A percentile compares a stretch with the other conserved stretches of the same genome.
Conservation (phyloP, 2,113 vertebrate species). For the Sturnus vulgaris region DNA sequence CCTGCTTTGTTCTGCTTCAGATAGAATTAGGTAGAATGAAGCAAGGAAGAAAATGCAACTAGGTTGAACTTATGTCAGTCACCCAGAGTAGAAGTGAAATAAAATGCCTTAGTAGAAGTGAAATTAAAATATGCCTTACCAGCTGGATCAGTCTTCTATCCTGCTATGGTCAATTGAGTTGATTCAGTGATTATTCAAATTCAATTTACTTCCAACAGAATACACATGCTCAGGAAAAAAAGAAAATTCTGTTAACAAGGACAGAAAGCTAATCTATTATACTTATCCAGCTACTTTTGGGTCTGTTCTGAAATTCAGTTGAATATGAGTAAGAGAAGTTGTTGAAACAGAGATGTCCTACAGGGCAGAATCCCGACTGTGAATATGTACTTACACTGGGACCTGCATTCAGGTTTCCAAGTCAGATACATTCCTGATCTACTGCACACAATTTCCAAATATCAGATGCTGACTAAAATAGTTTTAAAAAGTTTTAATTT, state of each 20-base stretch:
- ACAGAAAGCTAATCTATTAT: background rate
- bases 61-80: background rate
- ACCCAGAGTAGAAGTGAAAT: background rate
- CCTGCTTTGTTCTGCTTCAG: background rate
- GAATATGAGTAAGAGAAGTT: background rate
- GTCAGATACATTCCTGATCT: background rate
- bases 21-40: background rate
- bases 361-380: background rate
- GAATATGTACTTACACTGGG: background rate
- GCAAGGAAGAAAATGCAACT: background rate
- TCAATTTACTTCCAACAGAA: background rate
- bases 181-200: background rate
- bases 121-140: background rate
- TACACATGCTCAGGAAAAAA: rapidly evolving
- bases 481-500: too few relatives aligned
- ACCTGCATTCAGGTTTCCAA: background rate
- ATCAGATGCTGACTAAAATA: background rate
- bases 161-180: background rate
- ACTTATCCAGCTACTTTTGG: background rate
- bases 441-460: background rate
- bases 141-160: background rate
- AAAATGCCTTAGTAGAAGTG: background rate
- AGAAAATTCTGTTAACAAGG: rapidly evolving
- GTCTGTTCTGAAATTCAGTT: background rate
- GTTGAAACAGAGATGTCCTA: background rate